phyloP scores from a whole-genome alignment of 2,113 vertebrate genomes.

The Calyptommatus sinebrachiatus region DNA sequence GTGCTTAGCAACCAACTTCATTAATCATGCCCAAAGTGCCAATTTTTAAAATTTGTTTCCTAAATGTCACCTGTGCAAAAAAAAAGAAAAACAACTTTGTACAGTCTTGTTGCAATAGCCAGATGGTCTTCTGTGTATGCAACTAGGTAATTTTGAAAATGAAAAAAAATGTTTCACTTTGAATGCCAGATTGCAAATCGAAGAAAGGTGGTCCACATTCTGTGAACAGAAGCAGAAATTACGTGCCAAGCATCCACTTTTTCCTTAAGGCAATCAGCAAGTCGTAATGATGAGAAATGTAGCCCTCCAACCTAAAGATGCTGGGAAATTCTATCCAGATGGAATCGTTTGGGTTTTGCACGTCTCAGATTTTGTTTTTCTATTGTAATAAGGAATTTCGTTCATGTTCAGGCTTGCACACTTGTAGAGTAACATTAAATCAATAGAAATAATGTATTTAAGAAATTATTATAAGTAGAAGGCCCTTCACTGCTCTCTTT shows the following conservation, averaged over 20 bases:
- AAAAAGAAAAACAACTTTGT: background rate
- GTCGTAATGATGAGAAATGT: background rate
- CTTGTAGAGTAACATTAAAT: no score
- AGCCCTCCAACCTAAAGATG: background rate
- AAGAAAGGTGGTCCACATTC: conserved; percentile 15
- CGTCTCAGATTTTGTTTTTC: background rate
- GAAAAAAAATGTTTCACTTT: background rate
- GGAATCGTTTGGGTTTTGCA: background rate
- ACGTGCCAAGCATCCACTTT: background rate
- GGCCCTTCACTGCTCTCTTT: background rate
- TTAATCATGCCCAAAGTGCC: conserved; percentile 12
- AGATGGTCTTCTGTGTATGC: conserved; percentile 4
- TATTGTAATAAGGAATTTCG: background rate
- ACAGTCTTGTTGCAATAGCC: background rate
- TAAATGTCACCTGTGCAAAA: conserved; percentile 25
- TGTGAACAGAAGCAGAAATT: conserved; percentile 10
- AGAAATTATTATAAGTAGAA: background rate
- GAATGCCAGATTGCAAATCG: conserved; percentile 2
- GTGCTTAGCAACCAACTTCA: conserved; percentile 13
- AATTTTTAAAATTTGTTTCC: conserved; percentile 24
- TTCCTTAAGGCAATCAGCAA: background rate
- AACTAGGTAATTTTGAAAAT: background rate
- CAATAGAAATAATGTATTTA: background rate
- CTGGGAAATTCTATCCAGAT: background rate
- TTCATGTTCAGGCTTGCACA: background rate